These are phyloP conservation scores for Zosterops pallidus DNA, from an alignment of 2,113 vertebrate genomes.

Conservation along the genomic window DNA sequence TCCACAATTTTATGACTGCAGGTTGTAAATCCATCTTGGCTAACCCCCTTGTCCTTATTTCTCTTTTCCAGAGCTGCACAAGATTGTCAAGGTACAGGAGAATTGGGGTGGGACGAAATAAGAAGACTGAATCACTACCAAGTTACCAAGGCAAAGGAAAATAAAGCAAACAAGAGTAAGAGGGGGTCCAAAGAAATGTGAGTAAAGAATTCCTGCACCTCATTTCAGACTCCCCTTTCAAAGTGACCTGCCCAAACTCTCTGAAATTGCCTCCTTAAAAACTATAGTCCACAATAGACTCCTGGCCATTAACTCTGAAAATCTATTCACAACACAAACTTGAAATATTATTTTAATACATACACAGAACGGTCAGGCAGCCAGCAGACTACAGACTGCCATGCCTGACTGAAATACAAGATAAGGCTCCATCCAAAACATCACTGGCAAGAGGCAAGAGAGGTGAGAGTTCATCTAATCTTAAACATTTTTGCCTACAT, in stretches of 20 bases:
- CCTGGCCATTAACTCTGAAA: not conserved
- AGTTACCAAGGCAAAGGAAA: not conserved
- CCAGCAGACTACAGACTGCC: not conserved
- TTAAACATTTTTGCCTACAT: not conserved
- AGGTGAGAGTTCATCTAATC: not conserved
- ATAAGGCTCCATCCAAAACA: not conserved
- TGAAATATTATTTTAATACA: not conserved
- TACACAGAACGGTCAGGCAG: not conserved
- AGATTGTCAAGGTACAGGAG: not conserved
- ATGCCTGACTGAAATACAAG: not conserved
- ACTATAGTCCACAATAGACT: not conserved
- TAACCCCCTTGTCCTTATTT: not conserved
- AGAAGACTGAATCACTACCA: not conserved
- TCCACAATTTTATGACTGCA: not conserved
- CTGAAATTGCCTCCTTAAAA: not conserved
- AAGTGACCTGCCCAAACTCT: not conserved
- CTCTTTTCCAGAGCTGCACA: not conserved
- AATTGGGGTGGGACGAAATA: not conserved
- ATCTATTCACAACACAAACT: not conserved
- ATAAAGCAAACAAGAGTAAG: not conserved
- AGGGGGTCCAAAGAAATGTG: not conserved
- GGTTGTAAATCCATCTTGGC: not conserved
- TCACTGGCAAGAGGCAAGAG: not conserved
- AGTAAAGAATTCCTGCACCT: not conserved
- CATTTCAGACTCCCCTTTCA: not conserved